These are phyloP conservation scores for Melolontha melolontha DNA, from an alignment of 2,888 invertebrate species.

Conservation along the genomic window DNA sequence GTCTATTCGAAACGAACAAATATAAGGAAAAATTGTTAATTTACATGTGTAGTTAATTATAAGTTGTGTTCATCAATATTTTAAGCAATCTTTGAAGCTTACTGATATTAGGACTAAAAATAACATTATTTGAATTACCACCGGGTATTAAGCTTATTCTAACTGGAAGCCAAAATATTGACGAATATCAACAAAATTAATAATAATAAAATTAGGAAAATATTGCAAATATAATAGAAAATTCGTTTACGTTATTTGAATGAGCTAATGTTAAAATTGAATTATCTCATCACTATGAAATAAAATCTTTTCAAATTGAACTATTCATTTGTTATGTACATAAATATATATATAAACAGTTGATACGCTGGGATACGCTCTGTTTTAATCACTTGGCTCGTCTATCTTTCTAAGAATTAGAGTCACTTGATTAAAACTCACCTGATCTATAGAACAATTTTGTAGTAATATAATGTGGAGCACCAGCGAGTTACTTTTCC, in stretches of 20 bases:
- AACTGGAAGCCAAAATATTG: not conserved
- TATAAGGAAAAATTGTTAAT: slow-evolving; percentile 10
- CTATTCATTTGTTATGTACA: slow-evolving; percentile 34
- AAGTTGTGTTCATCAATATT: slow-evolving; percentile 3
- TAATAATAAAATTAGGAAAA: not conserved
- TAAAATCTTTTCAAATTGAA: slow-evolving; percentile 35
- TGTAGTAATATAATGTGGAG: slow-evolving; percentile 4
- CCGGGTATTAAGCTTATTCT: not conserved
- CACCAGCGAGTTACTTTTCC: slow-evolving; percentile 28
- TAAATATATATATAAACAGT: slow-evolving; percentile 25
- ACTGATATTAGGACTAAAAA: not conserved
- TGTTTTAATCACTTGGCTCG: slow-evolving; percentile 22
- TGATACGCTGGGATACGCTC: slow-evolving; percentile 21
- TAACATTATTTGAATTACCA: not conserved
- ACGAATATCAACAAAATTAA: too few relatives aligned
- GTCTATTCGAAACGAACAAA: slow-evolving; percentile 2
- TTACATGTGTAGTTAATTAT: slow-evolving; percentile 31
- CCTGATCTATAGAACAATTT: slow-evolving; percentile 20
- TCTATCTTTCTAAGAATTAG: slow-evolving; percentile 14
- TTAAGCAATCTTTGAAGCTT: not conserved
- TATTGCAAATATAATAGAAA: not conserved
- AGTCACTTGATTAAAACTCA: slow-evolving; percentile 24
- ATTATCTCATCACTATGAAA: not conserved
- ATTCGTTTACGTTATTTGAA: too few relatives aligned
- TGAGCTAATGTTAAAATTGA: not conserved